phyloP scores from a whole-genome alignment of 2,888 invertebrate species.

The Mylabris sibirica region DNA sequence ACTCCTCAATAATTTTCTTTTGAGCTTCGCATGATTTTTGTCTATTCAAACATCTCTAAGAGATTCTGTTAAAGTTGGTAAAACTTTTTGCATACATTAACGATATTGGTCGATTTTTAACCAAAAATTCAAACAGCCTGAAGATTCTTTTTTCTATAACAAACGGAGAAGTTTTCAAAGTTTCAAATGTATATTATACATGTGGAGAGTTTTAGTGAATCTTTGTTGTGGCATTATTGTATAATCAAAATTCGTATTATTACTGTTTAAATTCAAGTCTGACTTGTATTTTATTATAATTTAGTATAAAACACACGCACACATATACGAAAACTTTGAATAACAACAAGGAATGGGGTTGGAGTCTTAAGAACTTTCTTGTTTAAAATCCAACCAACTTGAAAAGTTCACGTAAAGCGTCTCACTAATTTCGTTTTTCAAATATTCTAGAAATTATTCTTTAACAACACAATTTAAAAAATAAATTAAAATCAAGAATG shows the following conservation, averaged over 20 bases:
- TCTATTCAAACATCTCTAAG: too few species aligned
- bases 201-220: background rate
- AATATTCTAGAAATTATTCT: background rate
- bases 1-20: too few species aligned
- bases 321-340: background rate
- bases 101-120: too few species aligned
- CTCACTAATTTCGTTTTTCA: background rate
- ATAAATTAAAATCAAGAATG: constrained; percentile 2
- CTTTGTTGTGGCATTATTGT: background rate
- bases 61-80: too few species aligned
- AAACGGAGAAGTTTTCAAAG: too few species aligned
- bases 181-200: too few species aligned
- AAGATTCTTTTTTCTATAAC: too few species aligned
- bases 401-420: background rate
- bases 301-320: too few species aligned
- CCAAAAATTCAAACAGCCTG: too few species aligned
- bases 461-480: background rate
- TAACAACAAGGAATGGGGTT: background rate
- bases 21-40: too few species aligned
- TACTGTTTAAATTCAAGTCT: background rate
- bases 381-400: background rate
- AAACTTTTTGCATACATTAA: too few species aligned
- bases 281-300: background rate
- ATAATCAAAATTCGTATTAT: background rate
- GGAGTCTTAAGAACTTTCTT: background rate